A percentile compares a stretch with the other conserved stretches of the same genome.
phyloP scores from a whole-genome alignment of 2,113 vertebrate genomes.

The Sminthopsis crassicaudata region DNA sequence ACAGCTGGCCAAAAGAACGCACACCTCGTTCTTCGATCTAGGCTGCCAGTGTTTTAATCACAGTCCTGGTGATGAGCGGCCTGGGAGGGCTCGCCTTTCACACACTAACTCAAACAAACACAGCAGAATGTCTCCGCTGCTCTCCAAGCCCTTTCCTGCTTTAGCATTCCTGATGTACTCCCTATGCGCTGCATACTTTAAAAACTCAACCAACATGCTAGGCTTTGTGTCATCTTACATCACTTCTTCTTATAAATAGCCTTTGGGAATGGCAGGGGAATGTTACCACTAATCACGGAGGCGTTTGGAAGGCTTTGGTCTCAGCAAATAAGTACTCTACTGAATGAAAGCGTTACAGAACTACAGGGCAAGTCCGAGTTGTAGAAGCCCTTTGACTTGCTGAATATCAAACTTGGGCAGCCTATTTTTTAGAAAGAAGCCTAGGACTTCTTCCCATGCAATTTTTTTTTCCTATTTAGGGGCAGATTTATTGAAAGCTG shows the following conservation, averaged over 20 bases:
- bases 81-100: constrained; percentile 65
- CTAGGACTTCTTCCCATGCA: constrained; percentile 55
- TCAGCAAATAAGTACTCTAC: constrained; percentile 31
- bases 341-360: constrained; percentile 32
- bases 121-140: neutral
- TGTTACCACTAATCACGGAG: constrained; percentile 35
- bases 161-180: constrained; percentile 35
- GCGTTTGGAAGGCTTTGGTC: constrained; percentile 20
- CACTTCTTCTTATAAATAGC: constrained; percentile 29
- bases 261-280: constrained; percentile 48
- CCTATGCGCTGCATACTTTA: neutral
- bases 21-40: constrained; percentile 58
- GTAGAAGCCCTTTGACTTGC: constrained; percentile 23
- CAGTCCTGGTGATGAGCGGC: constrained; percentile 43
- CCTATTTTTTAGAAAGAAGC: constrained; percentile 63
- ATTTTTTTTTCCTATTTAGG: constrained; percentile 52
- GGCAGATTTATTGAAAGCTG: constrained; percentile 66
- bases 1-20: constrained; percentile 61
- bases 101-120: constrained; percentile 62
- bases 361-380: constrained; percentile 26
- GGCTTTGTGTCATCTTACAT: constrained; percentile 48
- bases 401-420: constrained; percentile 31
- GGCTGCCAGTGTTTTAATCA: constrained; percentile 72
- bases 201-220: constrained; percentile 40
- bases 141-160: constrained; percentile 57